Base-by-base conservation (phyloP, 1,140 invertebrate species). In the Cyclina sinensis region DNA sequence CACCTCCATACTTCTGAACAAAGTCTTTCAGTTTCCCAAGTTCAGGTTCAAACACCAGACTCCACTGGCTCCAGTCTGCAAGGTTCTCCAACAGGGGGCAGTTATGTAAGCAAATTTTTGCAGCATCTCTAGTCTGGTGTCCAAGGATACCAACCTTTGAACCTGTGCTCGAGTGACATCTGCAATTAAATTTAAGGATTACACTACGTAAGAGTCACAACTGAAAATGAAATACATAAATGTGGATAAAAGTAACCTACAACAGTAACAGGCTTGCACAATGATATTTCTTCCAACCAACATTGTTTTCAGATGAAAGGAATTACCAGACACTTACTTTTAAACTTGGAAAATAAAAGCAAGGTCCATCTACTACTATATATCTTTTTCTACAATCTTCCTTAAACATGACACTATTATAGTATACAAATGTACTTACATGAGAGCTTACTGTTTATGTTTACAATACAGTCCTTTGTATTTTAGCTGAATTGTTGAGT, bases 41-140 rank as follows among this genome's bases (percentile, higher is more conserved):
- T 86, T 95, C 90, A 30, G 95, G 94, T 87, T 94, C 92, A 93
- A 95, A 95, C 32, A 95, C 93, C 2, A 93, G 74, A 32, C 89
- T 54, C 95, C 95, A 95, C 83, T 94, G 93, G 39, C 92, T 93
- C 94, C 94, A 95, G 11, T 46, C 81, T 0, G 59, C 88, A 37
- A 95, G 43, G 84, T 95, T 93, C 35, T 92, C 93, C 91, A 95
- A 86, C 39, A 95, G 81, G 16, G 95, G 95, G 74, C 94, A 95
- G 88, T 88, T 93, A 59, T 94, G 92, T 74, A 95, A 89, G 80
- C 92, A 93, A 4, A 91, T 92, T 24, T 94, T 88, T 12, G 94
- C 95, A 39, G 90, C 85, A 27, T 94, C 94, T 43, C 89, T 84
- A 11, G 92, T 93, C 90, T 93, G 92, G 70, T 92, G 91, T 46